phyloP scores from a whole-genome alignment of 1,140 invertebrate genomes.

The Anthonomus grandis region DNA sequence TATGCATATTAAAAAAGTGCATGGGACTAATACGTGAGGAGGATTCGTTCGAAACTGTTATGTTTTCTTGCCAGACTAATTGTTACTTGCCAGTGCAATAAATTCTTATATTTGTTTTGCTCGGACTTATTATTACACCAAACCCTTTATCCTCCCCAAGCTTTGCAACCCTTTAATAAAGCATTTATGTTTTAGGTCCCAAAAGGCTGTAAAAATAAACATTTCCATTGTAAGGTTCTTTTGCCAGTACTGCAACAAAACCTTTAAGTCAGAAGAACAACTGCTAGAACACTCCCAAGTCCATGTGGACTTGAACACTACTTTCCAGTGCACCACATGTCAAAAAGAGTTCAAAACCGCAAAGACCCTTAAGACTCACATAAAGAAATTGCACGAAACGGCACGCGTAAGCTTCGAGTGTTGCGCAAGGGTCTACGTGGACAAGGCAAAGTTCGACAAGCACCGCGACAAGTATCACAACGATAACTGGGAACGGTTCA shows the following conservation, averaged over 20 bases:
- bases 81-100: no score
- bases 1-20: slow-evolving; percentile 32
- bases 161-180: no score
- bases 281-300: slow-evolving; percentile 1
- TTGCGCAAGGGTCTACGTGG: background rate
- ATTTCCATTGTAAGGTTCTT: slow-evolving; percentile 4
- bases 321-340: background rate
- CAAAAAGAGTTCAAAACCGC: slow-evolving; percentile 4
- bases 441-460: slow-evolving; percentile 1
- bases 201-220: background rate
- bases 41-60: no score
- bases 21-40: slow-evolving; percentile 19
- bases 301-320: background rate
- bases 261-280: slow-evolving; percentile 5
- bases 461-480: slow-evolving; percentile 20
- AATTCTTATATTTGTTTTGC: no score
- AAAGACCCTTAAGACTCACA: slow-evolving; percentile 6
- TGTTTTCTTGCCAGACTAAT: no score
- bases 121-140: no score
- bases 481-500: slow-evolving; percentile 4
- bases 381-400: slow-evolving; percentile 9
- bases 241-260: slow-evolving; percentile 7
- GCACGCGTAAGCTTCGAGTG: slow-evolving; percentile 3
- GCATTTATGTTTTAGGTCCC: no score
- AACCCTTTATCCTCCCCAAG: no score